Evolutionary conservation across 2,888 invertebrate species (phyloP), one percentile per base, ranked within the genome.

Genomic region (Mythimna vitellina): DNA sequence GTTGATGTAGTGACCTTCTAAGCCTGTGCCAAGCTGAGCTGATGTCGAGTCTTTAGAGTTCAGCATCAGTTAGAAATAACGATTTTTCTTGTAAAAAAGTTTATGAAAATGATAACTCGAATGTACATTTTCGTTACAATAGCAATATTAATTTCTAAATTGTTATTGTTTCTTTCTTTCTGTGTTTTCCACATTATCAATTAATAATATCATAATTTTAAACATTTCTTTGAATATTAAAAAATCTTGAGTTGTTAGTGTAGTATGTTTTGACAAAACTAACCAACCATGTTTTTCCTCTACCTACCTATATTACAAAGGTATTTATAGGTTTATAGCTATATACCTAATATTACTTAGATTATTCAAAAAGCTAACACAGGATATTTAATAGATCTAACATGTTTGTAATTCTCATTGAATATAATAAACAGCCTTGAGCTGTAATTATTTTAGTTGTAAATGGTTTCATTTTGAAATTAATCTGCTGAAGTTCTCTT

Each of bases 341-440:
- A 46, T 46, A 46, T 46, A 46, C 17, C 6, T 6, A 46, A 46
- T 46, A 4, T 42, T 12, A 32, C 42, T 35, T 25, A 32, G 3
- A 35, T 35, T 46, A 46, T 1, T 46, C 6, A 20, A 46, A 46
- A 17, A 46, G 17, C 46, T 46, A 20, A 65, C 73, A 73, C 57
- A 73, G 80, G 80, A 79, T 62, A 79, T 73, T 62, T 57, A 62
- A 62, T 72, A 79, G 29, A 66, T 14, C 1, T 76, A 49, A 65
- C 73, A 32, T 73, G 35, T 73, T 63, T 73, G 17, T 49, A 42
- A 4, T 63, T 63, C 62, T 38, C 53, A 73, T 54, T 79, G 53
- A 65, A 73, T 32, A 25, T 57, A 57, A 62, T 73, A 73, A 38
- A 75, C 29, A 56, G 65, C 81, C 81, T 70, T 80, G 10, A n/a